phyloP scores from a whole-genome alignment of 2,888 invertebrate species.

The Apomyelois bistriatella region DNA sequence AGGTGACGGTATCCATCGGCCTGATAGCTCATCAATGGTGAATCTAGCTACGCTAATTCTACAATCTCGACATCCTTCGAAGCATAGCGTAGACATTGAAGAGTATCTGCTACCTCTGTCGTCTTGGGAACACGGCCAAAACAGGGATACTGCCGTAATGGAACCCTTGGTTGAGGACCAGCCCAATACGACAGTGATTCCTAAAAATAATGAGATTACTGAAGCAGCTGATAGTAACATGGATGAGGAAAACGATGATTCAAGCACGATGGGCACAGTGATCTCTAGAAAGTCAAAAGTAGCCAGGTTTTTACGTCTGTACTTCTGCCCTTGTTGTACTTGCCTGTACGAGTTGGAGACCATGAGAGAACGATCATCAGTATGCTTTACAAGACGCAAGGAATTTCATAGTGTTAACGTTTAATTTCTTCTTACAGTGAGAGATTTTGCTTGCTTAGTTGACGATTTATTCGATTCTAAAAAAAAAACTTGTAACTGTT shows the following conservation, averaged over 20 bases:
- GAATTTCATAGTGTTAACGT: constrained; percentile 10
- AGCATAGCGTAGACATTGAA: constrained; percentile 54
- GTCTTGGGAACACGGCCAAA: constrained; percentile 73
- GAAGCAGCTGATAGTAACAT: constrained; percentile 29
- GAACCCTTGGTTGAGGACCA: constrained; percentile 26
- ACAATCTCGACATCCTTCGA: constrained; percentile 56
- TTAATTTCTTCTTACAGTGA: constrained; percentile 7
- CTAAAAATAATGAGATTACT: constrained; percentile 17
- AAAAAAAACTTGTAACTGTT: background rate
- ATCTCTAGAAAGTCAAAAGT: constrained; percentile 52
- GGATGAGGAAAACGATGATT: constrained; percentile 18
- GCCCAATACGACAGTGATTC: constrained; percentile 13
- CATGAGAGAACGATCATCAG: constrained; percentile 41
- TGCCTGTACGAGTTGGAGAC: constrained; percentile 66
- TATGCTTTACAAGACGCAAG: constrained; percentile 28
- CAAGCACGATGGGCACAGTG: constrained; percentile 30
- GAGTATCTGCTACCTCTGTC: constrained; percentile 78
- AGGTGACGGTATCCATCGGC: constrained; percentile 79
- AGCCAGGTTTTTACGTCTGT: constrained; percentile 61
- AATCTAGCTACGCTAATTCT: constrained; percentile 79
- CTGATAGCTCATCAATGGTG: constrained; percentile 78
- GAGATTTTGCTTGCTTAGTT: background rate
- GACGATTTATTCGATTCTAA: background rate
- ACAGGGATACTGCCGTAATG: constrained; percentile 31
- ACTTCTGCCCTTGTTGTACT: constrained; percentile 70